Base-by-base conservation (phyloP, 1,140 invertebrate species). In the Drosophila melanica region DNA sequence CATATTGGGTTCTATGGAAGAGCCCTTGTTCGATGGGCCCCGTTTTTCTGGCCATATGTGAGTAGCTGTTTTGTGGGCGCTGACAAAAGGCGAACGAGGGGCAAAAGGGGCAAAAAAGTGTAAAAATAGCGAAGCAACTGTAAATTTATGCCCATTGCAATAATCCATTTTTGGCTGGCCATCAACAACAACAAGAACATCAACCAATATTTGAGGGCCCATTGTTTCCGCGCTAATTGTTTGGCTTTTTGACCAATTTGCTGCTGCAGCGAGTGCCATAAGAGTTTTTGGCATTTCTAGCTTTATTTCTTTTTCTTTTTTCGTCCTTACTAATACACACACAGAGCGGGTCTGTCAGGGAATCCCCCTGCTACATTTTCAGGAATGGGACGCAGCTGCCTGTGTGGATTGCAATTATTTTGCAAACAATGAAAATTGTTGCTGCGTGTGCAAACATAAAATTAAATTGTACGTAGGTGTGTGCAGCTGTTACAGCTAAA, bases 201-300 rank as follows among this genome's bases (percentile, higher is more conserved):
- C 57, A 35, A 60, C 57, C 51, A 77, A 86, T 89, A 90, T 90
- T 58, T 87, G 81, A 78, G 75, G 64, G 64, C 64, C 82, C 77
- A 87, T 91, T 91, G 90, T 91, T 91, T 91, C 85, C 85, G 90
- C 82, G 85, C 90, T 91, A 91, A 91, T 91, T 91, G 90, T 91
- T 91, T 91, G 90, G 85, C 72, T 71, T 59, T 64, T 73, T 84
- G 63, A 79, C 78, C 77, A 76, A 86, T 86, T 86, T 81, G 64
- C 70, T 48, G 68, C 50, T 53, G 69, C 57, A 39, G 20, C 27
- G 27, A 58, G 53, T 53, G 63, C 39, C 51, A 12, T 41, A 63
- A 62, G 41, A 47, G 48, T 63, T 44, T 44, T 37, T 47, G 30
- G 23, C 58, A 23, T 35, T 20, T 45, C 16, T 39, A 59, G 42